Conservation (phyloP, 30 jellyfish, hydroid and myxozoan genomes). For the Cassiopea xamachana region DNA sequence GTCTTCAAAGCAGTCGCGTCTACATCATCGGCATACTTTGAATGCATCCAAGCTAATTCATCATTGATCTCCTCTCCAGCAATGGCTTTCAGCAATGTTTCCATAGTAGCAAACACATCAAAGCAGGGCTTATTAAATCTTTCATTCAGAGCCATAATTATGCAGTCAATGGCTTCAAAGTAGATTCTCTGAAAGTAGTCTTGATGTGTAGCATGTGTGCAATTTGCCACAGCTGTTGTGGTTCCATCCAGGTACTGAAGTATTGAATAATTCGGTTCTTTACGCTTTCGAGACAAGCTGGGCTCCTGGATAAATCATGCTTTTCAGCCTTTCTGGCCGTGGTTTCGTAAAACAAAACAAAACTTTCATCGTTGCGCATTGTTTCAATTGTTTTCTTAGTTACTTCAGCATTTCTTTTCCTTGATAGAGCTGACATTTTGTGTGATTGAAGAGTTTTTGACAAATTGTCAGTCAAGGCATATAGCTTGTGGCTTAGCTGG, state of each 20-base stretch:
- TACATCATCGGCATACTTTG: slow-evolving; percentile 15
- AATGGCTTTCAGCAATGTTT: slow-evolving; percentile 31
- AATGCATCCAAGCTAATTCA: background rate
- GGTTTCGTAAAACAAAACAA: slow-evolving; percentile 36
- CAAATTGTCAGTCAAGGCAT: slow-evolving; percentile 55
- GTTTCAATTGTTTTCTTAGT: slow-evolving; percentile 55
- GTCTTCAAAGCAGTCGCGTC: too few species aligned
- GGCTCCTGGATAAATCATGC: too few species aligned
- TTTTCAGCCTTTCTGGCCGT: slow-evolving; percentile 38
- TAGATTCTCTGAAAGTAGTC: slow-evolving; percentile 53
- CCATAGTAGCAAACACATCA: slow-evolving; percentile 42
- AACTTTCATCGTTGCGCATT: slow-evolving; percentile 49
- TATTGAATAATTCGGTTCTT: slow-evolving; percentile 60
- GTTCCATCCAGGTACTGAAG: slow-evolving; percentile 46
- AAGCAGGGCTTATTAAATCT: slow-evolving; percentile 58
- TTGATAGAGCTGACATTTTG: slow-evolving; percentile 68
- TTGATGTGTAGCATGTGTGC: slow-evolving; percentile 20
- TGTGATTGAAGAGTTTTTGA: slow-evolving; percentile 66
- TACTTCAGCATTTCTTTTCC: slow-evolving; percentile 56
- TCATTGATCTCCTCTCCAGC: slow-evolving; percentile 23
- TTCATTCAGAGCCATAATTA: slow-evolving; percentile 46
- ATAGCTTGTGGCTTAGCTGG: slow-evolving; percentile 48
- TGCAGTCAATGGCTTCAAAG: slow-evolving; percentile 59
- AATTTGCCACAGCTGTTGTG: slow-evolving; percentile 1
- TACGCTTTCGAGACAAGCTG: slow-evolving; percentile 55